Conservation (phyloP, 53 echinoderm and acorn worm species). For the Antedon mediterranea region DNA sequence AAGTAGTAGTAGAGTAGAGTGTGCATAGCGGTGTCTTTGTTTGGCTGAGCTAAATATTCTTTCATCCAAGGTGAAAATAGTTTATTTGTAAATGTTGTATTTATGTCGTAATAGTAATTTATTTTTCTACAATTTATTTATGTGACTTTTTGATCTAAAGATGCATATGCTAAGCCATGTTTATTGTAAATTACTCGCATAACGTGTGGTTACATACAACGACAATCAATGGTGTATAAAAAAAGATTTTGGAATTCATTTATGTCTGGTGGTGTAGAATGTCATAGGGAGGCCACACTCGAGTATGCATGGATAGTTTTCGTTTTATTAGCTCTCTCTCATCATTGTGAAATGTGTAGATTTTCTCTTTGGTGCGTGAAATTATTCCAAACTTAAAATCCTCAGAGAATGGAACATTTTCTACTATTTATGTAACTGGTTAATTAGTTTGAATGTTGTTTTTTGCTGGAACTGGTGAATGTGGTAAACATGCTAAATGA, state of each 20-base stretch:
- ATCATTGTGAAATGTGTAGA: not conserved
- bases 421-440: not conserved
- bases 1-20: not conserved
- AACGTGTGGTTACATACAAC: not conserved
- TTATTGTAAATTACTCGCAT: not conserved
- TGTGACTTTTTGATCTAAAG: not conserved
- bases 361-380: not conserved
- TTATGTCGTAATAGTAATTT: not conserved
- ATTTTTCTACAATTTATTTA: not conserved
- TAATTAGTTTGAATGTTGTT: not conserved
- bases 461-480: not conserved
- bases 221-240: not conserved
- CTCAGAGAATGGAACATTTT: not conserved
- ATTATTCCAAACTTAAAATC: not conserved
- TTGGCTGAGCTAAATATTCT: not conserved
- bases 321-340: not conserved
- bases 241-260: not conserved
- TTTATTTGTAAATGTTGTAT: not conserved
- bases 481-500: not conserved
- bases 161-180: not conserved
- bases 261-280: not conserved
- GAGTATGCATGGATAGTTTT: not conserved
- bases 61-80: not conserved
- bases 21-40: conserved; percentile 5
- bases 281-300: not conserved